Base-by-base conservation (phyloP, 2,888 invertebrate species). In the Liposcelis brunnea region DNA sequence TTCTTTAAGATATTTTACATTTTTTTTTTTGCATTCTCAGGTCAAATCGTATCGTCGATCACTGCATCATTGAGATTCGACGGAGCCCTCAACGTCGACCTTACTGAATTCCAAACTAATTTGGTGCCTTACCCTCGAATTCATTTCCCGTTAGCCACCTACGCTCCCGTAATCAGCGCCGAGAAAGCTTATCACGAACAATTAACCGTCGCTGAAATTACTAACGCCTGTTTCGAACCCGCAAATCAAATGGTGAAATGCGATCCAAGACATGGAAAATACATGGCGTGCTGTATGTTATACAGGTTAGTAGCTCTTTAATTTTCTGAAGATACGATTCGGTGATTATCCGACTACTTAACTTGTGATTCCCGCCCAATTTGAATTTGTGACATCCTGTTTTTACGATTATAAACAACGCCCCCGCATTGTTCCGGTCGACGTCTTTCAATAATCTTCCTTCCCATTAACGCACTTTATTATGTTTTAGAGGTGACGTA, bases 181-280 rank as follows among this genome's bases (percentile, higher is more conserved):
- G 90, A 90, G 67, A 90, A 90, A 67, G 90, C 90, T 10, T 87
- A 89, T 71, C 90, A 91, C 62, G 90, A 91, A 65, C 87, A 89
- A 64, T 70, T 89, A 52, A 80, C 85, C 2, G 90, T 87, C 44
- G 80, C 84, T 33, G 91, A 93, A 64, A 93, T 93, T 63, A 94
- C 93, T 60, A 87, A 90, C 61, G 83, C 89, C 15, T 93, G 93
- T 66, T 94, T 94, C 69, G 93, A 93, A 66, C 90, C 91, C 31
- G 85, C 86, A 58, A 90, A 90, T 70, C 93, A 93, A 73, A 90
- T 93, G 85, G 85, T 86, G 33, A 86, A 86, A 61, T 93, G 91
- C 63, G 90, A 90, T 63, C 90, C 90, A 1, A 77, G 89, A 55
- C 83, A 84, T 63, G 87, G 87, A 55, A 87, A 87, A 60, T 91